Evolutionary conservation across 2,888 invertebrate genomes (phyloP).

Genomic region (Hirtodrosophila trivittata): DNA sequence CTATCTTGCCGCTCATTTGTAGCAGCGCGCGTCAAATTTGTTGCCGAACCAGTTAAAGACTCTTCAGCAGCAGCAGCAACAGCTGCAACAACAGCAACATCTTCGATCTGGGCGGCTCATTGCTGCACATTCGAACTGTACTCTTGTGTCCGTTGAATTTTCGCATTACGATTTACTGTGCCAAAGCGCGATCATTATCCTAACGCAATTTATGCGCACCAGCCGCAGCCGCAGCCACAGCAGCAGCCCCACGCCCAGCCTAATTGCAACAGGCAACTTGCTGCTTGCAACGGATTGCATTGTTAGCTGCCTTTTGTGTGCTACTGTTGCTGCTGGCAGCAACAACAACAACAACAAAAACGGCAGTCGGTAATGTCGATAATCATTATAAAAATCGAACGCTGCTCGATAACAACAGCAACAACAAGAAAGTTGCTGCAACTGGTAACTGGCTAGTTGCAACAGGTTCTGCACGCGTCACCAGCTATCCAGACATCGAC

Average conservation of each 20-base stretch:
- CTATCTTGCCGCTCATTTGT: constrained; percentile 63
- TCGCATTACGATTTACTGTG: constrained; percentile 76
- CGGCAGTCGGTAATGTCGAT: constrained; percentile 66
- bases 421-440: constrained; percentile 14
- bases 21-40: constrained; percentile 74
- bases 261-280: constrained; percentile 58
- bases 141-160: constrained; percentile 71
- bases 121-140: constrained; percentile 65
- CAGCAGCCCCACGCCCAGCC: constrained; percentile 70
- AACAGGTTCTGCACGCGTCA: constrained; percentile 74
- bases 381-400: constrained; percentile 74
- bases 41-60: constrained; percentile 73
- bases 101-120: constrained; percentile 18
- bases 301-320: constrained; percentile 62
- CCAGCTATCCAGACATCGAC: constrained; percentile 29
- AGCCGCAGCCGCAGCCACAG: constrained; percentile 27
- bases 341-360: constrained; percentile 42
- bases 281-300: constrained; percentile 56
- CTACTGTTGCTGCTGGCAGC: constrained; percentile 44
- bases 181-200: constrained; percentile 82
- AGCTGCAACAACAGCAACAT: constrained; percentile 24
- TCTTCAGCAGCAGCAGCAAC: constrained; percentile 26
- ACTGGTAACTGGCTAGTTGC: constrained; percentile 20
- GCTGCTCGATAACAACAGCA: constrained; percentile 40
- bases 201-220: constrained; percentile 82